These are phyloP conservation scores for Sturnus vulgaris DNA, from an alignment of 2,113 vertebrate species.

Conservation along the genomic window DNA sequence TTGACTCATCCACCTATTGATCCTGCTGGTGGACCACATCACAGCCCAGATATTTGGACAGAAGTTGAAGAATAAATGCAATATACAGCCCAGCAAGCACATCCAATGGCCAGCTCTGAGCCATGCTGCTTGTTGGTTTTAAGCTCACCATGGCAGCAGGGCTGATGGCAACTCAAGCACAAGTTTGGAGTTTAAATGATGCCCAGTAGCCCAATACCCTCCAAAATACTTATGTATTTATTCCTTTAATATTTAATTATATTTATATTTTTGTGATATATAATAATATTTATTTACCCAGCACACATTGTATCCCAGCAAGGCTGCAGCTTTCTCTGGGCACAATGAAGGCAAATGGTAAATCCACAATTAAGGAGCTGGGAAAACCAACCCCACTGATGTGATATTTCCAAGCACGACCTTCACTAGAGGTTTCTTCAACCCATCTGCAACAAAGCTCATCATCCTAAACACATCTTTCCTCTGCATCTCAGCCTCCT, in stretches of 20 bases:
- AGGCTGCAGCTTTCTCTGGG: neutral
- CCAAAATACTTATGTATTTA: neutral
- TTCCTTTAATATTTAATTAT: neutral
- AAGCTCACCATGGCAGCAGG: neutral
- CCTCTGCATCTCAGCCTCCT: neutral
- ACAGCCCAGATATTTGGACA: neutral
- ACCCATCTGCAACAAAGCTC: neutral
- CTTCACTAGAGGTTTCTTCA: neutral
- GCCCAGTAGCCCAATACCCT: neutral
- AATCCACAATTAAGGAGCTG: neutral
- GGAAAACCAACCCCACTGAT: neutral
- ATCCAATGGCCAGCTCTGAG: neutral
- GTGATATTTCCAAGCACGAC: neutral
- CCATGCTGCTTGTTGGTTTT: neutral
- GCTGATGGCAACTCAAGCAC: neutral
- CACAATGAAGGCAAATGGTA: neutral
- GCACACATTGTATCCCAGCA: rapidly evolving
- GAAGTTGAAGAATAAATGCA: neutral
- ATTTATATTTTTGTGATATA: no score
- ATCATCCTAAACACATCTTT: neutral
- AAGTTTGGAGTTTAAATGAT: neutral
- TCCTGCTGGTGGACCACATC: rapidly evolving
- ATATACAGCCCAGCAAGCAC: neutral
- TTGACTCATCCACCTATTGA: neutral
- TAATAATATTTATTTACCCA: neutral